phyloP scores from a whole-genome alignment of 2,888 invertebrate species.

The Cotesia congregata region DNA sequence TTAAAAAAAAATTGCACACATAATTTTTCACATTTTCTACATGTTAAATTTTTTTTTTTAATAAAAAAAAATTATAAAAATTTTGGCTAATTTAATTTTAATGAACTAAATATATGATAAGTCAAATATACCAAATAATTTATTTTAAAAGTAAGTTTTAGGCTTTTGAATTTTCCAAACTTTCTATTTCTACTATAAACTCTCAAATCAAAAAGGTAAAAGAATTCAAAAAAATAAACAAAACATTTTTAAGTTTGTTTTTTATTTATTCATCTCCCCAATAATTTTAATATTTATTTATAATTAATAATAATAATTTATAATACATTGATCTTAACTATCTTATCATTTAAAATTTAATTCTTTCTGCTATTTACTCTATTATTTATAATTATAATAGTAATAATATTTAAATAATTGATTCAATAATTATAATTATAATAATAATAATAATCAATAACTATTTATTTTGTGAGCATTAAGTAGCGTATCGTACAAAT shows the following conservation, averaged over 20 bases:
- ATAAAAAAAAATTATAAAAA: no score
- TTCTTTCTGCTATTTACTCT: constrained; percentile 63
- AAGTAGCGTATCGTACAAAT: constrained; percentile 65
- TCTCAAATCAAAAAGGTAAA: neutral
- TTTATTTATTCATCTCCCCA: constrained; percentile 63
- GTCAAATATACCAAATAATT: no score
- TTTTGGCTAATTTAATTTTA: no score
- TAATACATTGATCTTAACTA: constrained; percentile 68
- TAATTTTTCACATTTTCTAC: no score
- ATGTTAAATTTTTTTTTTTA: no score
- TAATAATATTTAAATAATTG: constrained; percentile 60
- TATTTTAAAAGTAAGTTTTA: no score
- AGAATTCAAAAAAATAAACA: constrained; percentile 2
- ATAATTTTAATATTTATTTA: constrained; percentile 50
- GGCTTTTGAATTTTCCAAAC: no score
- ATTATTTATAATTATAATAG: constrained; percentile 58
- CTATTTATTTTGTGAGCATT: constrained; percentile 58
- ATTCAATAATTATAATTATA: neutral
- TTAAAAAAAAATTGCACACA: no score
- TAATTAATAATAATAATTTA: constrained; percentile 65
- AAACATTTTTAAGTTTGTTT: constrained; percentile 38
- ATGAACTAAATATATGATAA: no score
- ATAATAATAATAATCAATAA: constrained; percentile 37
- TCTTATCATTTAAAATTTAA: constrained; percentile 56
- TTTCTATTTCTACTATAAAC: no score